These are phyloP conservation scores for Saccostrea echinata DNA, from an alignment of 1,140 invertebrate species.

Conservation along the genomic window DNA sequence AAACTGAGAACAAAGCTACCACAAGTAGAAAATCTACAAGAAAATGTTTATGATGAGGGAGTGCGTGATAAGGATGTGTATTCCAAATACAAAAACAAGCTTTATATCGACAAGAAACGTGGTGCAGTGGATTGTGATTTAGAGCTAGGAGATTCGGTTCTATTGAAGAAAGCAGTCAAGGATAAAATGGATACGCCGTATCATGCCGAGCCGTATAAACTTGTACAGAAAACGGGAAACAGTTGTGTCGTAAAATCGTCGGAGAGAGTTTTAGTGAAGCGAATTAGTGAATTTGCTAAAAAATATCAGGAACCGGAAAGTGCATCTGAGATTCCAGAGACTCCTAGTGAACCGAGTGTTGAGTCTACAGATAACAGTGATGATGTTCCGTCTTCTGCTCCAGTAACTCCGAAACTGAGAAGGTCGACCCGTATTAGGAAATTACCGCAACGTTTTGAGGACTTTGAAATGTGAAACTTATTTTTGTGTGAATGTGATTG, in stretches of 20 bases:
- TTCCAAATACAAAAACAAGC: constrained; percentile 49
- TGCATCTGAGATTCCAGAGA: not conserved
- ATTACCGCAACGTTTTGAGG: constrained; percentile 7
- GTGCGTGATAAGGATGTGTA: constrained; percentile 39
- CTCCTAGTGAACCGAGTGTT: not conserved
- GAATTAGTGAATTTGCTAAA: constrained; percentile 56
- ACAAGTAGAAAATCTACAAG: constrained; percentile 27
- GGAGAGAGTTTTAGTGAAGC: constrained; percentile 44
- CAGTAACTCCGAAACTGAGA: not conserved
- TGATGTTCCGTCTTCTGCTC: no score
- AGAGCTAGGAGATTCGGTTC: constrained; percentile 21
- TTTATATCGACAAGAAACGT: constrained; percentile 54
- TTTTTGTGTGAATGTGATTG: not conserved
- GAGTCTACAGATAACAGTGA: not conserved
- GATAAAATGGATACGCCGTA: constrained; percentile 56
- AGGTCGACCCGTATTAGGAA: not conserved
- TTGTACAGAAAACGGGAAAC: constrained; percentile 54
- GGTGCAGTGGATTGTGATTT: constrained; percentile 41
- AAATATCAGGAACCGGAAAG: constrained; percentile 12
- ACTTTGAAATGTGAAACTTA: not conserved
- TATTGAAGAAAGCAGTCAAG: constrained; percentile 47
- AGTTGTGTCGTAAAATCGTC: constrained; percentile 50
- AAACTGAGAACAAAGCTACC: constrained; percentile 59
- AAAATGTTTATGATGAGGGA: not conserved
- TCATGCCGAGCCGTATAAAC: constrained; percentile 43